Conservation (phyloP, 2,113 vertebrate genomes). For the Cettia cetti region DNA sequence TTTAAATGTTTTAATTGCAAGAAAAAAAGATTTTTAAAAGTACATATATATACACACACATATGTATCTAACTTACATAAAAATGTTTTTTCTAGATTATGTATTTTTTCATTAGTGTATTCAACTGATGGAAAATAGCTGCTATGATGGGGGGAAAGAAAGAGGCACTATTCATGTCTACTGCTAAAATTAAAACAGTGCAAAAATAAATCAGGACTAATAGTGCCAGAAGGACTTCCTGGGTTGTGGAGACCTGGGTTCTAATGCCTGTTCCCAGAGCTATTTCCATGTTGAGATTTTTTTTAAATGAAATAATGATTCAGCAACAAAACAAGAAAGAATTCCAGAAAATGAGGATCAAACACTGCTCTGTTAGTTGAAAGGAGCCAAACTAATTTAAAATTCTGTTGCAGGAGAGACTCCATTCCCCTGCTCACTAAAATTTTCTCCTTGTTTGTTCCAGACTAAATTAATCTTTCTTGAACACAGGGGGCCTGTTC, state of each 20-base stretch:
- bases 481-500: neutral
- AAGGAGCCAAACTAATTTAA: neutral
- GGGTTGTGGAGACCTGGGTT: neutral
- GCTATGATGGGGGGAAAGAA: rapidly evolving
- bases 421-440: neutral
- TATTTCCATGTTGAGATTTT: neutral
- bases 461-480: neutral
- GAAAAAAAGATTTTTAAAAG: neutral
- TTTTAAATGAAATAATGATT: neutral
- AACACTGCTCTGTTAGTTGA: neutral
- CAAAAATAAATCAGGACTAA: neutral
- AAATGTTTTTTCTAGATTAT: neutral
- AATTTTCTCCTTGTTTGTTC: neutral
- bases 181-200: neutral
- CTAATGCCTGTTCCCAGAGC: neutral
- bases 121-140: neutral
- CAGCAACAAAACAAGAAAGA: neutral
- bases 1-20: neutral
- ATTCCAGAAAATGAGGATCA: neutral
- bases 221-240: neutral
- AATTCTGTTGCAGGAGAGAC: neutral
- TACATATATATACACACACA: rapidly evolving
- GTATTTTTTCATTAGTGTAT: neutral
- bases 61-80: rapidly evolving
- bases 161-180: neutral